These are phyloP conservation scores for Esox niger DNA, from an alignment of 2,113 vertebrate species.

Conservation along the genomic window DNA sequence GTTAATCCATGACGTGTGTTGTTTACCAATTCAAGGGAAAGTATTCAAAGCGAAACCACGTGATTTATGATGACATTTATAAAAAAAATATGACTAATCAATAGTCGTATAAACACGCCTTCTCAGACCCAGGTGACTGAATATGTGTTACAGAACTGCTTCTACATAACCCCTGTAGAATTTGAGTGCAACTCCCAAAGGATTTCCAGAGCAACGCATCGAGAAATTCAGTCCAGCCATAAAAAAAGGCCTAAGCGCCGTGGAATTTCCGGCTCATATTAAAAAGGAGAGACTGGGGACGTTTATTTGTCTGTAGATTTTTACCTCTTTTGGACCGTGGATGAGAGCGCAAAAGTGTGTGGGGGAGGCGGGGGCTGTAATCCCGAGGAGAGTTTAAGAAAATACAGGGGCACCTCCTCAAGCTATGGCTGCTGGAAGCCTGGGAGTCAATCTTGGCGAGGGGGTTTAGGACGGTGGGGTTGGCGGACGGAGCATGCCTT, in stretches of 20 bases:
- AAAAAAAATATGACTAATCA: too few species aligned
- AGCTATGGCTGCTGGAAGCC: conserved; percentile 45
- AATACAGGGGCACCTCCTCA: conserved; percentile 28
- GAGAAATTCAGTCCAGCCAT: conserved; percentile 37
- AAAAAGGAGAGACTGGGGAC: conserved; percentile 14
- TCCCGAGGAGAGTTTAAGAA: conserved; percentile 39
- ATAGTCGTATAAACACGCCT: too few species aligned
- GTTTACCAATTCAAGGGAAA: too few species aligned
- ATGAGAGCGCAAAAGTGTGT: too few species aligned
- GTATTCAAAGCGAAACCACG: too few species aligned
- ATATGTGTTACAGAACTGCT: too few species aligned
- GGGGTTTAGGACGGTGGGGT: conserved; percentile 31
- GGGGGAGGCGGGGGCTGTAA: conserved; percentile 1
- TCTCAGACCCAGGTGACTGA: too few species aligned
- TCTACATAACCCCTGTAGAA: too few species aligned
- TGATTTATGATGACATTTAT: too few species aligned
- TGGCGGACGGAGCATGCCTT: background rate
- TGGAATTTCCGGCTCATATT: conserved; percentile 52
- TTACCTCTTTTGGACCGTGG: background rate
- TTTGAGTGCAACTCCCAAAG: conserved; percentile 3
- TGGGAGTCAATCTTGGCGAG: conserved; percentile 57
- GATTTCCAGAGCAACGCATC: conserved; percentile 30
- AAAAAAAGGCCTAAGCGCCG: conserved; percentile 33
- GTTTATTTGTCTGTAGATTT: conserved; percentile 33
- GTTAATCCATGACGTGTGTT: too few species aligned